A percentile compares a stretch with the other conserved stretches of the same genome.
These are phyloP conservation scores for Pelecanus crispus DNA, from an alignment of 2,113 vertebrate genomes.

Conservation along the genomic window DNA sequence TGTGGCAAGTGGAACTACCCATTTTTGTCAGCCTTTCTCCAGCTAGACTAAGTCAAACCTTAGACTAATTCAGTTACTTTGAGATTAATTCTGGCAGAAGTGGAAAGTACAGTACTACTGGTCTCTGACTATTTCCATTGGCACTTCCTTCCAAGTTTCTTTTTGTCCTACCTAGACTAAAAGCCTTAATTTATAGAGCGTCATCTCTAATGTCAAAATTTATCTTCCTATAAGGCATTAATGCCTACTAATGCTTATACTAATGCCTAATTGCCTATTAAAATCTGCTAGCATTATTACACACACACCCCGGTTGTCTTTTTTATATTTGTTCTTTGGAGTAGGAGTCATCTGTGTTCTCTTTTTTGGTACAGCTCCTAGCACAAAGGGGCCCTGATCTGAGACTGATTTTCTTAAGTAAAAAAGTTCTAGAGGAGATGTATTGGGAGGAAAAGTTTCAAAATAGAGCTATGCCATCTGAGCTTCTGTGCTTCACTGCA, in stretches of 20 bases:
- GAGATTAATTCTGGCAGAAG: not conserved
- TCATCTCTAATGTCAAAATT: not conserved
- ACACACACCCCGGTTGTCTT: not conserved
- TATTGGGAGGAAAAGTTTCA: conserved; percentile 5
- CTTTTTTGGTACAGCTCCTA: not conserved
- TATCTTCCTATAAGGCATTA: not conserved
- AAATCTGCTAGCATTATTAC: not conserved
- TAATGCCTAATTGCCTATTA: not conserved
- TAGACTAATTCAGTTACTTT: not conserved
- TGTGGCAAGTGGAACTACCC: not conserved
- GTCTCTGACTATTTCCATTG: not conserved
- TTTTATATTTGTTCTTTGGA: not conserved
- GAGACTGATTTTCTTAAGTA: not conserved
- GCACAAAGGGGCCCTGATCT: not conserved
- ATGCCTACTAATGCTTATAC: not conserved
- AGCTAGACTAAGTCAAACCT: not conserved
- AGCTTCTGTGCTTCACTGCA: not conserved
- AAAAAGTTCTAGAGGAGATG: not conserved
- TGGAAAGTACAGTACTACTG: not conserved
- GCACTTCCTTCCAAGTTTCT: not conserved
- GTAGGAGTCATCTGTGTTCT: not conserved
- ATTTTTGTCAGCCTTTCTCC: not conserved
- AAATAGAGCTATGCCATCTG: conserved; percentile 9
- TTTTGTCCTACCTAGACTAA: not conserved
- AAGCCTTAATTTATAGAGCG: not conserved